These are phyloP conservation scores for Porites divaricata DNA, from an alignment of 92 coral and sea anemone genomes.

Conservation along the genomic window DNA sequence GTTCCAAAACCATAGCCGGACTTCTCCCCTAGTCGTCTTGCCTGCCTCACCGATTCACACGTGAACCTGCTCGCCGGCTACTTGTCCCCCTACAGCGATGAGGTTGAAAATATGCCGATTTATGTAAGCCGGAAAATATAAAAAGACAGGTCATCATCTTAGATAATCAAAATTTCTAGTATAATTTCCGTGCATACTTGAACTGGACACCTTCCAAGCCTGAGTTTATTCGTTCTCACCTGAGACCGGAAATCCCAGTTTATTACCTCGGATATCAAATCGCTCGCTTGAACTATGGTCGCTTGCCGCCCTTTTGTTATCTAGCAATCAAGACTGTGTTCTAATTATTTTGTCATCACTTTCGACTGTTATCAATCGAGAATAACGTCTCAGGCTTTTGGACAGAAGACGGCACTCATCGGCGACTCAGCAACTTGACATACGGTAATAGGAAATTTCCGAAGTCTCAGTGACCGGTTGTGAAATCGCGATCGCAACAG, in stretches of 20 bases:
- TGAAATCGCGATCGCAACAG: not conserved
- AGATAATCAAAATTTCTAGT: too few relatives aligned
- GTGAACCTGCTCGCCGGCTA: too few relatives aligned
- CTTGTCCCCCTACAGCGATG: too few relatives aligned
- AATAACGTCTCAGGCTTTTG: conserved; percentile 29
- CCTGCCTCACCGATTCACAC: too few relatives aligned
- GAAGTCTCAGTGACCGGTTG: too few relatives aligned
- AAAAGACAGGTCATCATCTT: too few relatives aligned
- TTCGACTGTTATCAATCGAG: not conserved
- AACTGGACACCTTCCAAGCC: conserved; percentile 28
- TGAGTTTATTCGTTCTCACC: conserved; percentile 15
- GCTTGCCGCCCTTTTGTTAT: conserved; percentile 3
- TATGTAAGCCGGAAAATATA: not conserved
- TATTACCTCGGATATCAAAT: conserved; percentile 5
- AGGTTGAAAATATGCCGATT: not conserved
- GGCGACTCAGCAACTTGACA: not conserved
- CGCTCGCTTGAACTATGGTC: not conserved
- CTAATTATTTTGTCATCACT: conserved; percentile 42
- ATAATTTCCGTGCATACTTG: conserved; percentile 6
- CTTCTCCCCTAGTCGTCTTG: too few relatives aligned
- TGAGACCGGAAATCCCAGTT: conserved; percentile 45
- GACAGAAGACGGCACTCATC: not conserved
- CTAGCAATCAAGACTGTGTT: not conserved
- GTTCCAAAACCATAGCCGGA: too few relatives aligned
- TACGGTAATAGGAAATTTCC: not conserved